These are phyloP conservation scores for Phenganax stokvisi DNA, from an alignment of 92 coral and sea anemone genomes.

Conservation along the genomic window DNA sequence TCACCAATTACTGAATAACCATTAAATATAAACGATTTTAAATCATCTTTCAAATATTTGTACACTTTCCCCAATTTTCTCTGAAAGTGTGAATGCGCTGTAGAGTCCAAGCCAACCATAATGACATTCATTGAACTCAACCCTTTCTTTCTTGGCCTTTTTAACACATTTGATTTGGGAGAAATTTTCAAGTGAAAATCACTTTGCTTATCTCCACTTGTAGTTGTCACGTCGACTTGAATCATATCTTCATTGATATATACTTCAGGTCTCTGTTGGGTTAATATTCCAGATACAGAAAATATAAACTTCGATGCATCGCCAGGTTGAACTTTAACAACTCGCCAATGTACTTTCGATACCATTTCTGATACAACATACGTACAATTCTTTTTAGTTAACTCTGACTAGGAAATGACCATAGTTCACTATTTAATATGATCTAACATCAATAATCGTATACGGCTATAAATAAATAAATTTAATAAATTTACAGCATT, in stretches of 20 bases:
- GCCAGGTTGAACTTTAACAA: slow-evolving; percentile 37
- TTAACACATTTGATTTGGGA: slow-evolving; percentile 44
- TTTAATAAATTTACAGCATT: too few relatives aligned
- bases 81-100: slow-evolving; percentile 48
- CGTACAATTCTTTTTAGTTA: background rate
- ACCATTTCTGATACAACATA: background rate
- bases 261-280: slow-evolving; percentile 23
- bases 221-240: slow-evolving; percentile 42
- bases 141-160: slow-evolving; percentile 38
- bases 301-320: slow-evolving; percentile 16
- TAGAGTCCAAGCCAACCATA: slow-evolving; percentile 49
- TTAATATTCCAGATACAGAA: slow-evolving; percentile 13
- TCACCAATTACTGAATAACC: slow-evolving; percentile 49
- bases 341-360: slow-evolving; percentile 19
- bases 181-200: slow-evolving; percentile 45
- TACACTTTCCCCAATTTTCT: slow-evolving; percentile 50
- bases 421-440: too few relatives aligned
- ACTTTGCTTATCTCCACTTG: slow-evolving; percentile 41
- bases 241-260: slow-evolving; percentile 47
- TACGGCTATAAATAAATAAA: too few relatives aligned
- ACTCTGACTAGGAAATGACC: too few relatives aligned
- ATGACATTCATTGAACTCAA: slow-evolving; percentile 34
- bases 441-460: too few relatives aligned
- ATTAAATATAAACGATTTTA: slow-evolving; percentile 42
- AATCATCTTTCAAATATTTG: slow-evolving; percentile 41